phyloP scores from a whole-genome alignment of 2,113 vertebrate species.

The Cairina moschata region DNA sequence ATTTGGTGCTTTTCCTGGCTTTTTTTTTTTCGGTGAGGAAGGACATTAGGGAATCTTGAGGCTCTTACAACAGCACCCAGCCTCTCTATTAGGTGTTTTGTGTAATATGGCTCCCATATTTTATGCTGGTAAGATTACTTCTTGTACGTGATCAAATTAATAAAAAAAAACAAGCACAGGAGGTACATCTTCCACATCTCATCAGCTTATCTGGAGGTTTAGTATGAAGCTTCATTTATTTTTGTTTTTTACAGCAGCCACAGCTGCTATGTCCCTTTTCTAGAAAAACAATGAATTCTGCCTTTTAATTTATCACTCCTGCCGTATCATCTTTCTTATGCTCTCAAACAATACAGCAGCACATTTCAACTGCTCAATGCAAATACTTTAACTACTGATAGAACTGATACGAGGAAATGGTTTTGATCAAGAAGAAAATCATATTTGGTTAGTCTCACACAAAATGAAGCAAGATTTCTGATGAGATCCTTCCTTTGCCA shows the following conservation, averaged over 20 bases:
- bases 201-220: not conserved
- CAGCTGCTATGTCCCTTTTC: not conserved
- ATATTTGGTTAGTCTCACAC: not conserved
- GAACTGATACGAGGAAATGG: not conserved
- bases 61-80: not conserved
- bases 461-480: not conserved
- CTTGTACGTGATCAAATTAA: not conserved
- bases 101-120: not conserved
- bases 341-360: not conserved
- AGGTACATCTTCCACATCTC: not conserved
- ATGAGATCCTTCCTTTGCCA: not conserved
- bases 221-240: not conserved
- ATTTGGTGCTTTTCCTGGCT: not conserved
- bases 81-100: not conserved
- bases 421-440: not conserved
- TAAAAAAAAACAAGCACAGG: not conserved
- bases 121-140: not conserved
- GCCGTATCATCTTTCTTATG: not conserved
- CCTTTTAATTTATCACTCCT: not conserved
- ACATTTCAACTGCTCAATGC: not conserved
- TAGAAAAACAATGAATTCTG: not conserved
- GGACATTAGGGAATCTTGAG: not conserved
- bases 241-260: not conserved
- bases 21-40: not conserved
- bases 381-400: not conserved